Conservation (phyloP, 2,888 invertebrate species). For the Molanna angustata region DNA sequence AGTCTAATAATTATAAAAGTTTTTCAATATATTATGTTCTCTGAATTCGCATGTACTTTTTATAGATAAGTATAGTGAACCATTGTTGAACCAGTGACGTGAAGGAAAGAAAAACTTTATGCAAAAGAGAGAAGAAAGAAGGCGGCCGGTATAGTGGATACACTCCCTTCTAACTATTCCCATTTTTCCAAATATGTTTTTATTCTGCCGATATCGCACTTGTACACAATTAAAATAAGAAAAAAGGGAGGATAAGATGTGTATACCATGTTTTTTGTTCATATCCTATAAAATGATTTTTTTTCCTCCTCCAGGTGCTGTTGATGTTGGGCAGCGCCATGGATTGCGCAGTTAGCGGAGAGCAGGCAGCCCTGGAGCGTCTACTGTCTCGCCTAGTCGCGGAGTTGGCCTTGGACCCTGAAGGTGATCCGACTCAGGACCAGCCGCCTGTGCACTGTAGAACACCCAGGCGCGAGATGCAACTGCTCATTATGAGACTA, state of each 20-base stretch:
- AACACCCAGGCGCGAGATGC: slow-evolving; percentile 77
- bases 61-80: too few relatives aligned
- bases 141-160: too few relatives aligned
- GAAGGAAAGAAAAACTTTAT: too few relatives aligned
- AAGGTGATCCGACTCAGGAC: slow-evolving; percentile 35
- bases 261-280: too few relatives aligned
- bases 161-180: neutral
- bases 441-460: slow-evolving; percentile 58
- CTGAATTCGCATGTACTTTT: too few relatives aligned
- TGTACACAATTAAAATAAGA: too few relatives aligned
- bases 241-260: too few relatives aligned
- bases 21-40: too few relatives aligned
- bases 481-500: slow-evolving; percentile 82
- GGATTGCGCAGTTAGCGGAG: slow-evolving; percentile 79
- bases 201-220: neutral
- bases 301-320: slow-evolving; percentile 59
- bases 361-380: slow-evolving; percentile 73
- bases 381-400: slow-evolving; percentile 70
- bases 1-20: too few relatives aligned
- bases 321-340: slow-evolving; percentile 87
- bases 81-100: too few relatives aligned
- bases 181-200: slow-evolving; percentile 10
- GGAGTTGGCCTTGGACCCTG: slow-evolving; percentile 63
- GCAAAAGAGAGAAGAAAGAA: too few relatives aligned
- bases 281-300: neutral